Conservation (phyloP, 2,113 vertebrate genomes). For the Poeciliopsis prolifica region DNA sequence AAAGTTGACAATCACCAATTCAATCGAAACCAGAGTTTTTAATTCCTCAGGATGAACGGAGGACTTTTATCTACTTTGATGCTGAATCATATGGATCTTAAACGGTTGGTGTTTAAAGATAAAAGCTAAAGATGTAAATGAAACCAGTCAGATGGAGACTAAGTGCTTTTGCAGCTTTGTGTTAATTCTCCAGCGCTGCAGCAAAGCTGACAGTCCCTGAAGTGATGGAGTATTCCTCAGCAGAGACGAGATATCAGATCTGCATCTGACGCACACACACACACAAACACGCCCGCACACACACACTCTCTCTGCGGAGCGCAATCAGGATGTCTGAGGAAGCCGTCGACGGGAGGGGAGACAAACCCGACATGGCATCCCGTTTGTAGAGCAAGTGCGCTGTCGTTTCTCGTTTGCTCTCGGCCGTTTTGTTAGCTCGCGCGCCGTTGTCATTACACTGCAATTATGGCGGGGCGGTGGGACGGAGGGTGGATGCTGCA, state of each 20-base stretch:
- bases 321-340: constrained; percentile 35
- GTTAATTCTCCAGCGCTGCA: constrained; percentile 40
- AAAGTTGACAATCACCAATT: too few relatives aligned
- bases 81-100: background rate
- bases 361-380: constrained; percentile 57
- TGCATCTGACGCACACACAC: constrained; percentile 6
- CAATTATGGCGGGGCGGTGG: constrained; percentile 53
- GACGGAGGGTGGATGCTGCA: constrained; percentile 31
- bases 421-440: constrained; percentile 44
- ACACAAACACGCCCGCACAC: background rate
- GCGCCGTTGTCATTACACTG: constrained; percentile 55
- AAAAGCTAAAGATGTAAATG: constrained; percentile 19
- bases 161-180: constrained; percentile 22
- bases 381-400: constrained; percentile 49
- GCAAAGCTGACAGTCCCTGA: constrained; percentile 39
- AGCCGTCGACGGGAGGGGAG: constrained; percentile 23
- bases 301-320: constrained; percentile 7
- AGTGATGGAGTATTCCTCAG: constrained; percentile 47
- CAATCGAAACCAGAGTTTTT: too few relatives aligned
- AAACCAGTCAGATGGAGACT: constrained; percentile 19
- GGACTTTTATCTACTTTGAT: background rate
- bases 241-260: constrained; percentile 44
- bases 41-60: too few relatives aligned
- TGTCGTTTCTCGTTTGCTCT: constrained; percentile 66
- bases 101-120: background rate